Evolutionary conservation across 2,888 invertebrate species (phyloP).

Genomic region (Ferdinandea cuprea): DNA sequence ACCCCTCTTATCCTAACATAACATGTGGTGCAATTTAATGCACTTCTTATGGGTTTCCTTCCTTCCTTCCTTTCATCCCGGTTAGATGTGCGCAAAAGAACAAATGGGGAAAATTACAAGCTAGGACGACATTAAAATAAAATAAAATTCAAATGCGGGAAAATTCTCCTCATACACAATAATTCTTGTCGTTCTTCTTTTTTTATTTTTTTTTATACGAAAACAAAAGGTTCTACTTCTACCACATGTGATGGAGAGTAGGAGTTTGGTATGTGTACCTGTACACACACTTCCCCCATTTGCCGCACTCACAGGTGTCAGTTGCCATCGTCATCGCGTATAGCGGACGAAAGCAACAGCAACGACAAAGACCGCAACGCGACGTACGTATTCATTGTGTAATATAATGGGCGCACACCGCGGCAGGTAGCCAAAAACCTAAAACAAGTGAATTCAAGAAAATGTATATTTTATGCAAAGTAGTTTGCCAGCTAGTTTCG

Average conservation of each 20-base stretch:
- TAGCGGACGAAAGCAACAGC: too few relatives aligned
- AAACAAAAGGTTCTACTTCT: conserved; percentile 19
- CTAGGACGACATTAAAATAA: conserved; percentile 38
- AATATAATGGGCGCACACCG: conserved; percentile 33
- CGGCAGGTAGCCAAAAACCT: conserved; percentile 46
- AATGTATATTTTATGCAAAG: conserved; percentile 54
- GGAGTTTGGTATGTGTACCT: conserved; percentile 8
- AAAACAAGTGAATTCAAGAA: conserved; percentile 45
- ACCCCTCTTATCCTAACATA: conserved; percentile 21
- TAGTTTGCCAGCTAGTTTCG: conserved; percentile 11
- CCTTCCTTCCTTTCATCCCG: conserved; percentile 15
- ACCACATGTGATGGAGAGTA: conserved; percentile 21
- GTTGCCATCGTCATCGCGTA: conserved; percentile 7
- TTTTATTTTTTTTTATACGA: not conserved
- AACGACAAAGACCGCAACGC: too few relatives aligned
- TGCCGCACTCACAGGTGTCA: conserved; percentile 45
- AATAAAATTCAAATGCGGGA: conserved; percentile 57
- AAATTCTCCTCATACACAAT: conserved; percentile 16
- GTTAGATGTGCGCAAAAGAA: not conserved
- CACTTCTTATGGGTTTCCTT: conserved; percentile 33
- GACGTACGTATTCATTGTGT: conserved; percentile 10
- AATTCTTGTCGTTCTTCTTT: not conserved
- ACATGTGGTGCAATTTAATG: conserved; percentile 45
- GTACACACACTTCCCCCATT: conserved; percentile 34
- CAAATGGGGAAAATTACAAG: conserved; percentile 36